phyloP scores from a whole-genome alignment of 1,140 invertebrate genomes.

The Trachymyrmex septentrionalis region DNA sequence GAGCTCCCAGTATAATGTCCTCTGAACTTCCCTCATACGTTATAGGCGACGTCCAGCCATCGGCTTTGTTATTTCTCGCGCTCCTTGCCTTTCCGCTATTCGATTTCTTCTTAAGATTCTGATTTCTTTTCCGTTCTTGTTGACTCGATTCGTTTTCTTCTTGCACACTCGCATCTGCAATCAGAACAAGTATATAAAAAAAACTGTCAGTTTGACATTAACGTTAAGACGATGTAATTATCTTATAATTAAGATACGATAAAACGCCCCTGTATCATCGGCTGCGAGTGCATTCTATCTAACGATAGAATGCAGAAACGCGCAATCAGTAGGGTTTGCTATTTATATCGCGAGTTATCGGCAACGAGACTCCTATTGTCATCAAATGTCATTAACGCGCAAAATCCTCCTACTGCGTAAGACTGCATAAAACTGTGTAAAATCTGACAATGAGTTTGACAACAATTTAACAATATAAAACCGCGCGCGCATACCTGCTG shows the following conservation, averaged over 20 bases:
- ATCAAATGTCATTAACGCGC: not conserved
- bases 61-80: slow-evolving; percentile 41
- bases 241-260: too few species aligned
- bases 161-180: slow-evolving; percentile 54
- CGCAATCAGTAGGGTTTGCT: not conserved
- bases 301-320: not conserved
- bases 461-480: too few species aligned
- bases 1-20: slow-evolving; percentile 88
- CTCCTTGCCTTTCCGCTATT: slow-evolving; percentile 39
- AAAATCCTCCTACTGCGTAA: slow-evolving; percentile 16
- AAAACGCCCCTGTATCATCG: too few species aligned
- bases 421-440: not conserved
- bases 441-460: not conserved
- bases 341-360: slow-evolving; percentile 39
- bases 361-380: not conserved
- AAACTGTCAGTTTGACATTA: not conserved
- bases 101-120: slow-evolving; percentile 55
- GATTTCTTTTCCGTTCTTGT: slow-evolving; percentile 39
- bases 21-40: slow-evolving; percentile 90
- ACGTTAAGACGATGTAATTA: not conserved
- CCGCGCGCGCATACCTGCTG: slow-evolving; percentile 25
- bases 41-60: slow-evolving; percentile 85
- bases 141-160: slow-evolving; percentile 27
- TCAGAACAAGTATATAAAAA: not conserved
- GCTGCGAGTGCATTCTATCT: too few species aligned